phyloP scores from a whole-genome alignment of 2,797 vertebrate genomes.

The Bradypus variegatus region DNA sequence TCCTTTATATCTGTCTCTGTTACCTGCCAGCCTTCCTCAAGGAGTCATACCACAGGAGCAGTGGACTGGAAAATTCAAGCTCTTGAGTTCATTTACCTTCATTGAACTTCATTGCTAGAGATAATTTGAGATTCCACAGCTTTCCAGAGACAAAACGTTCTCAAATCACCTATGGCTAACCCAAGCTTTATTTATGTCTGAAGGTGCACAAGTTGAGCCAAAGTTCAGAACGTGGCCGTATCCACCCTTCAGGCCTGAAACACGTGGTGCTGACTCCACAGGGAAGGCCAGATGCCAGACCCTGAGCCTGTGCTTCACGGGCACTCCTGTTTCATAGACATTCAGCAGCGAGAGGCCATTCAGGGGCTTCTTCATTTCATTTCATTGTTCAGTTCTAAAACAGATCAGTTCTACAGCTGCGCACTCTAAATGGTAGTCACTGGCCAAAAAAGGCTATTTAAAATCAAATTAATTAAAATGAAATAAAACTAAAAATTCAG shows the following conservation, averaged over 20 bases:
- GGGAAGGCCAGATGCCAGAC: neutral
- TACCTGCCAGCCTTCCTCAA: neutral
- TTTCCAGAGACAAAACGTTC: neutral
- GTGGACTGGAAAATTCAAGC: neutral
- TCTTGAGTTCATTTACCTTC: neutral
- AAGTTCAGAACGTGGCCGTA: neutral
- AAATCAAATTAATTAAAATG: constrained; percentile 28
- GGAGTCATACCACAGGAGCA: neutral
- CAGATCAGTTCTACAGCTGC: neutral
- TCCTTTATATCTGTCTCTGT: neutral
- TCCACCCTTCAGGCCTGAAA: neutral
- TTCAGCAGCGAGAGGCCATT: neutral
- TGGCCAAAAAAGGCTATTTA: neutral
- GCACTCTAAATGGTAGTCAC: neutral
- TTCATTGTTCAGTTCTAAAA: neutral
- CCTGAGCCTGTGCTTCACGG: neutral
- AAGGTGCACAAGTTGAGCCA: neutral
- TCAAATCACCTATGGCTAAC: neutral
- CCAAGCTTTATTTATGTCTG: neutral
- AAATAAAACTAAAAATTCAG: constrained; percentile 9
- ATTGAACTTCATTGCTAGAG: neutral
- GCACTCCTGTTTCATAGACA: neutral
- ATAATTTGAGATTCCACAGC: neutral
- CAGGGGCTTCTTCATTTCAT: neutral
- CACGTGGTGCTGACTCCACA: neutral